Conservation (phyloP, 2,888 invertebrate genomes). For the Phymatocera aterrima region DNA sequence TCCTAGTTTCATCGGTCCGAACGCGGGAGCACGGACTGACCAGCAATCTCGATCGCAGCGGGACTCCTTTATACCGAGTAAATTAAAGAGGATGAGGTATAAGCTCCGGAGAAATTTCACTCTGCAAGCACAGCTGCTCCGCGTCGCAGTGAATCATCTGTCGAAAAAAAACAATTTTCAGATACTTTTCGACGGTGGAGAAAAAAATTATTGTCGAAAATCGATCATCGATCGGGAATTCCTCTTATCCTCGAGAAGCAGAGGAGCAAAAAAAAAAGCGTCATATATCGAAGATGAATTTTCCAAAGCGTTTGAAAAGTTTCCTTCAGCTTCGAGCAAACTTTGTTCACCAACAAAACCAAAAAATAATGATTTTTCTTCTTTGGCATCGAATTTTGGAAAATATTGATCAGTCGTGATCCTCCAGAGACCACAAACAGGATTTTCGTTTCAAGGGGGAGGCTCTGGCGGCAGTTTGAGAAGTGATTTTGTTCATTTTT, state of each 20-base stretch:
- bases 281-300: too few relatives aligned
- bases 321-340: too few relatives aligned
- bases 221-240: too few relatives aligned
- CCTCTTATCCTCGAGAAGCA: too few relatives aligned
- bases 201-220: too few relatives aligned
- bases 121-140: neutral
- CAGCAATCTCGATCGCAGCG: constrained; percentile 42
- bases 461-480: neutral
- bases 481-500: neutral
- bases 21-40: constrained; percentile 18
- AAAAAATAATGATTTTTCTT: neutral
- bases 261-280: too few relatives aligned
- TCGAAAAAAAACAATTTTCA: neutral
- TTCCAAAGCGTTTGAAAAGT: too few relatives aligned
- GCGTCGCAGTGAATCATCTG: neutral
- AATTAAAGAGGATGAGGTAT: neutral
- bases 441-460: neutral
- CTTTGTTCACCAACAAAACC: too few relatives aligned
- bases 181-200: too few relatives aligned
- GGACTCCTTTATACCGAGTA: constrained; percentile 18
- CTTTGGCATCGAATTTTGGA: neutral
- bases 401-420: neutral
- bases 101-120: constrained; percentile 14
- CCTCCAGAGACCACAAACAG: neutral
- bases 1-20: neutral